Base-by-base conservation (phyloP, 1,140 invertebrate genomes). In the Lordiphosa clarofinis region DNA sequence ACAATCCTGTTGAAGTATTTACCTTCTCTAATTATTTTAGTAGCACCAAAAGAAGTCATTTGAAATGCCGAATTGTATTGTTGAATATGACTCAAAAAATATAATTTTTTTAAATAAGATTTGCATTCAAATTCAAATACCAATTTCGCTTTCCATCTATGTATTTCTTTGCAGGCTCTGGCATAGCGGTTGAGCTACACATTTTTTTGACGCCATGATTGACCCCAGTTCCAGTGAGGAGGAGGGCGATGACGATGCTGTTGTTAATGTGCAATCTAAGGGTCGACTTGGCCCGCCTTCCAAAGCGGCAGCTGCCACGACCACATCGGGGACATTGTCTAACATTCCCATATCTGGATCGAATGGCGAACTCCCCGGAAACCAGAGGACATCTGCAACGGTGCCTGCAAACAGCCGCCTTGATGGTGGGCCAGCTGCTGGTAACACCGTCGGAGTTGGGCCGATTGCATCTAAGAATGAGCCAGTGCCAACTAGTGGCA, bases 191-290 rank as follows among this genome's bases (percentile, higher is more conserved):
- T 31, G 8, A 8, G 28, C 6, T 5, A 31, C 1, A 7, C 28
- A 2, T 7, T 43, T 15, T 7, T 49, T 15, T 11, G 13, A 12
- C 11, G 46, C 5, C 13, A 96, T 96, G 95, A 96, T 96, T 89
- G 95, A 96, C 88, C 95, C 95, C 64, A 96, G 95, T 89, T 96
- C 95, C 74, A 96, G 95, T 44, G 95, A 96, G 89, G 94, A 96
- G 88, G 95, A 96, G 84, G 95, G 93, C 73, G 95, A 96, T 63
- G 95, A 96, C 89, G 95, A 96, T 88, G 92, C 94, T 69, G 91
- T 92, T 91, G 89, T 60, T 3, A 65, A 58, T 60, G 57, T 60
- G 3, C 21, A 56, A 10, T 53, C 59, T 12, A 88, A 88, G 49
- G 87, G 69, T 4, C 69, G 87, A 10, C 7, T 65, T 31, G 46